Conservation (phyloP, 2,113 vertebrate genomes). For the Trochalopteron elliotii region DNA sequence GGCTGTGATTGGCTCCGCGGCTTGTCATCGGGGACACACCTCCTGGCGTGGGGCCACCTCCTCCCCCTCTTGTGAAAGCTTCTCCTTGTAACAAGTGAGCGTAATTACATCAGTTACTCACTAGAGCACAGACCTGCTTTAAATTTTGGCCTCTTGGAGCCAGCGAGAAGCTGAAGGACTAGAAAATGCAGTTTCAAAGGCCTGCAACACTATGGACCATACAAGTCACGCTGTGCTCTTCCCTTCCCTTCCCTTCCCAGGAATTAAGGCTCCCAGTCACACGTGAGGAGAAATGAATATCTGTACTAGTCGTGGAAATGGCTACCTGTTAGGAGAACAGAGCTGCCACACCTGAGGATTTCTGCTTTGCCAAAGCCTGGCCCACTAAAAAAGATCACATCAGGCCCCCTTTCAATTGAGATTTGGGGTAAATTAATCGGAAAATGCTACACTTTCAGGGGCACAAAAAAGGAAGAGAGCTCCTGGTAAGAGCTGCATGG, state of each 20-base stretch:
- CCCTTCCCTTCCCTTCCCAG: not conserved
- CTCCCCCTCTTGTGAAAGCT: constrained; percentile 59
- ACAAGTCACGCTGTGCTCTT: not conserved
- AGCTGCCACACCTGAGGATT: not conserved
- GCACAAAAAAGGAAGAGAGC: not conserved
- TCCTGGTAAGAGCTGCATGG: not conserved
- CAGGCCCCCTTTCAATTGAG: not conserved
- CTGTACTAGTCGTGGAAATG: not conserved
- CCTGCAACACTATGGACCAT: not conserved
- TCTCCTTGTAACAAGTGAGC: constrained; percentile 65
- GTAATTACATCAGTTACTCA: constrained; percentile 75
- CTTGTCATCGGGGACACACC: constrained; percentile 48
- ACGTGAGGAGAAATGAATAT: not conserved
- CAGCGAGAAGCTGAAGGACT: constrained; percentile 18
- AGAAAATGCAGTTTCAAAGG: constrained; percentile 49
- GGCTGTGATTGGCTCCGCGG: constrained; percentile 50
- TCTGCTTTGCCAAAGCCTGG: not conserved
- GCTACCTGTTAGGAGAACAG: not conserved
- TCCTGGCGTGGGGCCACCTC: constrained; percentile 36
- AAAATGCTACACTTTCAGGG: not conserved
- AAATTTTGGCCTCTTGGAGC: constrained; percentile 46
- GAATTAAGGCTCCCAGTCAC: not conserved
- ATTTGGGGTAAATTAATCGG: constrained; percentile 2
- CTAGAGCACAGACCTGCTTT: constrained; percentile 70
- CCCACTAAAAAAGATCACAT: not conserved